These are phyloP conservation scores for Heliconius cydno DNA, from an alignment of 2,888 invertebrate genomes.

Conservation along the genomic window DNA sequence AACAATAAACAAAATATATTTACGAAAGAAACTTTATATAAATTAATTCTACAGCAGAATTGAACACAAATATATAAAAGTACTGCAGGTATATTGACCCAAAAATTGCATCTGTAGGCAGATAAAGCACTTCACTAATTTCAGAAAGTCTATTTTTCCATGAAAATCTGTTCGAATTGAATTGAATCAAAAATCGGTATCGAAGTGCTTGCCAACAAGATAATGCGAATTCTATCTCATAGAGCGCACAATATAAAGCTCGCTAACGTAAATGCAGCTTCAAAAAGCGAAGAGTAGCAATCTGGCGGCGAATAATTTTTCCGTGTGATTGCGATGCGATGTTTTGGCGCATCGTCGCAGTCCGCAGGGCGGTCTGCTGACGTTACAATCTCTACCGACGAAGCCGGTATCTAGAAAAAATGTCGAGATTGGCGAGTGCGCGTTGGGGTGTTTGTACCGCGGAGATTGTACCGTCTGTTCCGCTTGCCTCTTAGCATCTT, in stretches of 20 bases:
- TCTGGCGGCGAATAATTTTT: conserved; percentile 78
- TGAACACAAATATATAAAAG: conserved; percentile 16
- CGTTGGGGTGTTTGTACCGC: conserved; percentile 74
- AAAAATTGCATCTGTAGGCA: conserved; percentile 28
- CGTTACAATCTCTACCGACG: conserved; percentile 71
- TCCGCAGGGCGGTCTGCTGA: conserved; percentile 77
- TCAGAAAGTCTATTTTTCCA: conserved; percentile 48
- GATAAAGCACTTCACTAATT: conserved; percentile 47
- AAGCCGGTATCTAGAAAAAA: conserved; percentile 70
- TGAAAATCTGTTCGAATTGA: conserved; percentile 59
- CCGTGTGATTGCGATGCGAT: conserved; percentile 78
- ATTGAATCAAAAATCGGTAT: conserved; percentile 73
- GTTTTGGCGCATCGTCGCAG: conserved; percentile 79
- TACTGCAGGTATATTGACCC: conserved; percentile 14
- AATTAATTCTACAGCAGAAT: conserved; percentile 6
- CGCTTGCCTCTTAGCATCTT: conserved; percentile 79
- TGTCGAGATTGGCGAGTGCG: conserved; percentile 74
- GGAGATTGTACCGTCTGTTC: conserved; percentile 79
- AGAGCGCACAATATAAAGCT: conserved; percentile 73
- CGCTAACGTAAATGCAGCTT: conserved; percentile 74
- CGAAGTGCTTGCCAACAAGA: conserved; percentile 76
- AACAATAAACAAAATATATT: background rate
- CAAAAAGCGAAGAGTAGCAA: conserved; percentile 76
- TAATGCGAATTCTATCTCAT: conserved; percentile 75
- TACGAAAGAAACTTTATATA: conserved; percentile 1